Percentiles rank a stretch among this genome's conserved stretches.
Conservation (phyloP, 2,888 invertebrate species). For the Eremobia ochroleuca region DNA sequence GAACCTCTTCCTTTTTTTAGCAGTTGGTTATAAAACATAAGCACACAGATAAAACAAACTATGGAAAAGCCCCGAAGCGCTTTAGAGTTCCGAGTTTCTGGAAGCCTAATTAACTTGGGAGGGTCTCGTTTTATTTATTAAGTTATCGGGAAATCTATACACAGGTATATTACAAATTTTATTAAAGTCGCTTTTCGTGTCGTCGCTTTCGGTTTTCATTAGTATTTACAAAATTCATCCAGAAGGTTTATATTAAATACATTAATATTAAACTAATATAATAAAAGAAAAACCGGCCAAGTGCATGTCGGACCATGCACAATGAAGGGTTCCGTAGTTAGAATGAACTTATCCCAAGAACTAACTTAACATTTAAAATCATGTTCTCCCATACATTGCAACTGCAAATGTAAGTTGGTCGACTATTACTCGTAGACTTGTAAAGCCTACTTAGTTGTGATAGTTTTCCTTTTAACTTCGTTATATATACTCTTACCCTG, state of each 20-base stretch:
- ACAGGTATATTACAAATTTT: not conserved
- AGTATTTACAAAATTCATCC: not conserved
- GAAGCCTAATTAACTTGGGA: constrained; percentile 8
- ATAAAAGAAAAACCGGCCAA: no score
- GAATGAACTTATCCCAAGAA: no score
- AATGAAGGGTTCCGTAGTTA: no score
- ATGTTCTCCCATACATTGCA: no score
- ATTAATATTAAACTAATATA: not conserved
- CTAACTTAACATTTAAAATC: no score
- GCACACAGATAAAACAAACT: not conserved
- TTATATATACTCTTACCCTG: no score
- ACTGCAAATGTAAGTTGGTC: no score
- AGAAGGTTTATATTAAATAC: not conserved
- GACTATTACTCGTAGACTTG: no score
- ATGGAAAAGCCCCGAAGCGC: not conserved
- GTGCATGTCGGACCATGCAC: no score
- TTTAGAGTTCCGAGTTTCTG: not conserved
- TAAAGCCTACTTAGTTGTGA: no score
- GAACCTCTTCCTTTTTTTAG: not conserved
- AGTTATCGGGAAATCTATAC: not conserved
- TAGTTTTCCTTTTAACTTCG: no score
- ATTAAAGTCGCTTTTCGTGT: not conserved
- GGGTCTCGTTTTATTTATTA: not conserved
- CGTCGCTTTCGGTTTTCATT: not conserved
- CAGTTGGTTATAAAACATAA: not conserved